Base-by-base conservation (phyloP, 2,888 invertebrate species). In the Monochamus alternatus region DNA sequence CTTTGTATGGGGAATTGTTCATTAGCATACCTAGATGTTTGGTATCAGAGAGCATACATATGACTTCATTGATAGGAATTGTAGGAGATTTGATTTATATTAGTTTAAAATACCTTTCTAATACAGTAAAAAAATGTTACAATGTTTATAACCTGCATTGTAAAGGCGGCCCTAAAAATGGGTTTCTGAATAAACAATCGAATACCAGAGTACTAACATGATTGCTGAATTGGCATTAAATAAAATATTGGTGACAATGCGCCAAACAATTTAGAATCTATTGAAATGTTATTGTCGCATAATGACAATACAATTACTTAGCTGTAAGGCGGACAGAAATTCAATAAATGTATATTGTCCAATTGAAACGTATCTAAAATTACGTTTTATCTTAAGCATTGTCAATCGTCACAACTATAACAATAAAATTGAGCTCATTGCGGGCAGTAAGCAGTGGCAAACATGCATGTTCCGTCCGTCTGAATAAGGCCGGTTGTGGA, bases 361-460 rank as follows among this genome's bases (percentile, higher is more conserved):
- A 85, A 84, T 84, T 83, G 83, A 83, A 84, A 84, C 84, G 80
- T 85, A 86, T 86, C 85, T 84, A 82, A 85, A 86, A 85, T 83
- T 82, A 80, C 84, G 80, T 84, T 85, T 86, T 87, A 87, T 87
- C 86, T 86, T 79, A 84, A 81, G 55, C 82, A 85, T 84, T 86
- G 86, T 86, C 87, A 86, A 85, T 86, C 84, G 84, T 84, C 81
- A 75, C 80, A 75, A 78, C 83, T 79, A 86, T 87, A 86, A 87
- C 85, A 86, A 87, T 87, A 86, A 86, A 86, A 82, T 83, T 76
- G 77, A 78, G 76, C 76, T 76, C 81, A 83, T 81, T 80, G 81
- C 80, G 75, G 72, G 80, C 81, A 80, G 79, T 78, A 76, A 81
- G 82, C 83, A 81, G 84, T 85, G 83, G 84, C 82, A 82, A 81